A percentile compares a stretch with the other conserved stretches of the same genome.
phyloP scores from a whole-genome alignment of 2,113 vertebrate genomes.

The Orcinus orca region DNA sequence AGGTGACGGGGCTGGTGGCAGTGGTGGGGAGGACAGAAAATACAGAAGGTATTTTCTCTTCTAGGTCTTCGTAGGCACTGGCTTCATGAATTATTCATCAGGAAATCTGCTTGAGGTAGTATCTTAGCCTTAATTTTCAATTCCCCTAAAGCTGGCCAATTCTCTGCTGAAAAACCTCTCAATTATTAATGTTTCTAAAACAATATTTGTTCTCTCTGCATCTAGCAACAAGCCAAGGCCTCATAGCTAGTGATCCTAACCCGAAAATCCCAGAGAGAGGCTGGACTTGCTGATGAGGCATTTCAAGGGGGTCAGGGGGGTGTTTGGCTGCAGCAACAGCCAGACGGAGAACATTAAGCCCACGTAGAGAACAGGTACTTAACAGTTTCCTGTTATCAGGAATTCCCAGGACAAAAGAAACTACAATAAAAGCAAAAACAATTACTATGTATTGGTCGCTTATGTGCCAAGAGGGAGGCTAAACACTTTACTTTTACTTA shows the following conservation, averaged over 20 bases:
- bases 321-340: not conserved
- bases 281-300: not conserved
- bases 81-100: slow-evolving; percentile 80
- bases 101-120: slow-evolving; percentile 79
- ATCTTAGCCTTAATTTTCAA: slow-evolving; percentile 85
- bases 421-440: not conserved
- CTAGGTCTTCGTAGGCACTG: slow-evolving; percentile 43
- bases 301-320: not conserved
- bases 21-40: not conserved
- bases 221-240: slow-evolving; percentile 73
- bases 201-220: slow-evolving; percentile 85
- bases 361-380: fast-evolving
- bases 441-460: not conserved
- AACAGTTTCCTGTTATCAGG: not conserved
- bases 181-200: slow-evolving; percentile 86
- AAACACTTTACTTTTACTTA: not conserved
- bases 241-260: slow-evolving; percentile 65
- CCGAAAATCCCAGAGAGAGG: slow-evolving; percentile 55
- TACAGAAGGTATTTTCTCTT: not conserved
- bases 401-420: not conserved
- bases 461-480: fast-evolving
- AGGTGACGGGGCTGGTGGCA: fast-evolving
- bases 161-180: slow-evolving; percentile 81
- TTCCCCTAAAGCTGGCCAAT: slow-evolving; percentile 80
- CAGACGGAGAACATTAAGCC: not conserved